Percentiles rank a stretch among this genome's conserved stretches.
These are phyloP conservation scores for Phyllostomus hastatus DNA, from an alignment of 2,113 vertebrate species.

Conservation along the genomic window DNA sequence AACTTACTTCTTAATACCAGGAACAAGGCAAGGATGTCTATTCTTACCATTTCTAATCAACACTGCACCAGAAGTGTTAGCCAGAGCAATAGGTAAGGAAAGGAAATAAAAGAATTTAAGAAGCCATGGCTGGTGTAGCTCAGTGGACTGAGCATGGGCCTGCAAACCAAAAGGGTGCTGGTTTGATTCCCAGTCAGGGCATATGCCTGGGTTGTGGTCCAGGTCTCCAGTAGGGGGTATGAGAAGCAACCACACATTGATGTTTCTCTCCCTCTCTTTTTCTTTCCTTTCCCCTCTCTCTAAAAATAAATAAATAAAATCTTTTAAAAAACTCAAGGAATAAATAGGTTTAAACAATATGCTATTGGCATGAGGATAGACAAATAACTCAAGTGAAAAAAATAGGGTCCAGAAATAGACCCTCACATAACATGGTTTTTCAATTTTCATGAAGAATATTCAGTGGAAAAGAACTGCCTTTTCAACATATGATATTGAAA, in stretches of 20 bases:
- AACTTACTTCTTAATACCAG: neutral
- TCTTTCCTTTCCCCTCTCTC: too few relatives aligned
- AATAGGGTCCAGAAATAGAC: neutral
- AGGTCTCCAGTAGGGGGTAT: too few relatives aligned
- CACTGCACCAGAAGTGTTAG: neutral
- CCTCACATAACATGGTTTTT: neutral
- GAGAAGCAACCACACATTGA: too few relatives aligned
- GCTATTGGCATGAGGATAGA: neutral
- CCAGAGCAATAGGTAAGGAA: neutral
- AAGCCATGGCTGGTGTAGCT: neutral
- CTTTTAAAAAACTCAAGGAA: neutral
- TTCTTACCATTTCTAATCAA: neutral
- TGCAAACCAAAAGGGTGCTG: too few relatives aligned
- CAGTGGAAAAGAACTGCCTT: neutral
- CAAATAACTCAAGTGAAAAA: neutral
- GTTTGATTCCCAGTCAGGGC: too few relatives aligned
- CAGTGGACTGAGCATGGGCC: too few relatives aligned
- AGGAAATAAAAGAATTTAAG: neutral
- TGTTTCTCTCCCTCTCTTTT: too few relatives aligned
- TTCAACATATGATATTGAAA: neutral
- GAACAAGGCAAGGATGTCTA: neutral
- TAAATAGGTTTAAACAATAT: neutral
- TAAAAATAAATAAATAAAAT: too few relatives aligned
- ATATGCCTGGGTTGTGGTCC: too few relatives aligned
- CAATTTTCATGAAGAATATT: slow-evolving; percentile 3